A percentile compares a stretch with the other conserved stretches of the same genome.
Conservation (phyloP, 2,113 vertebrate species). For the Laticauda colubrina region DNA sequence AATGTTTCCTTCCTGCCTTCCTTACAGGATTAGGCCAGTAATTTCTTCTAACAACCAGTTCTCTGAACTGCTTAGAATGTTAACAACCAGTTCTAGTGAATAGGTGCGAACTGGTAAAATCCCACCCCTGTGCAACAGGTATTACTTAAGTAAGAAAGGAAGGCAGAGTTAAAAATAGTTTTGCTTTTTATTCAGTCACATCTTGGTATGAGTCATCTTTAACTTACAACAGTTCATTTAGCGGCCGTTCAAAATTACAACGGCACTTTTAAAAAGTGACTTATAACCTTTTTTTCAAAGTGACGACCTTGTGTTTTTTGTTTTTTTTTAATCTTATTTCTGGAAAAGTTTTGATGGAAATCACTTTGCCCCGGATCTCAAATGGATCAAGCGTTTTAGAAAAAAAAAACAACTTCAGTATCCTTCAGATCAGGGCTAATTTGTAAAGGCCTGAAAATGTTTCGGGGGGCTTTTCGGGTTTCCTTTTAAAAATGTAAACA, state of each 20-base stretch:
- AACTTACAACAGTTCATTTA: no score
- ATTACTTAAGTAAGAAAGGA: constrained; percentile 49
- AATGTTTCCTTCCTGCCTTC: no score
- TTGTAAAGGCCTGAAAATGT: neutral
- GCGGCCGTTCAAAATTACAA: no score
- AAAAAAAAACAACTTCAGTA: no score
- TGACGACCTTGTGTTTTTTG: neutral
- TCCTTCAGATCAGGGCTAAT: neutral
- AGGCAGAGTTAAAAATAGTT: constrained; percentile 49
- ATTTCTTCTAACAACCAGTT: no score
- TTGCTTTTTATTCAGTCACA: constrained; percentile 58
- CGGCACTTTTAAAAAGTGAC: no score
- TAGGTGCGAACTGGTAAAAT: no score
- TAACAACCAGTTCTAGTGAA: no score
- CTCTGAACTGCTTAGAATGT: no score
- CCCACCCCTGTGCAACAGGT: neutral
- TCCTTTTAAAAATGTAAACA: neutral
- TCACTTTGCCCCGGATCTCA: neutral
- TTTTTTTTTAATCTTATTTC: neutral
- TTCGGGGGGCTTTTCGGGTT: neutral
- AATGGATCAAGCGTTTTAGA: neutral
- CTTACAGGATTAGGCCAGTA: no score
- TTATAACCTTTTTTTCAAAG: no score
- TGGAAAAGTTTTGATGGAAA: neutral
- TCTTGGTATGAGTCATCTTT: neutral